A percentile compares a stretch with the other conserved stretches of the same genome.
Evolutionary conservation across 2,888 invertebrate genomes (phyloP).

Genomic region (Rhagonycha lutea): DNA sequence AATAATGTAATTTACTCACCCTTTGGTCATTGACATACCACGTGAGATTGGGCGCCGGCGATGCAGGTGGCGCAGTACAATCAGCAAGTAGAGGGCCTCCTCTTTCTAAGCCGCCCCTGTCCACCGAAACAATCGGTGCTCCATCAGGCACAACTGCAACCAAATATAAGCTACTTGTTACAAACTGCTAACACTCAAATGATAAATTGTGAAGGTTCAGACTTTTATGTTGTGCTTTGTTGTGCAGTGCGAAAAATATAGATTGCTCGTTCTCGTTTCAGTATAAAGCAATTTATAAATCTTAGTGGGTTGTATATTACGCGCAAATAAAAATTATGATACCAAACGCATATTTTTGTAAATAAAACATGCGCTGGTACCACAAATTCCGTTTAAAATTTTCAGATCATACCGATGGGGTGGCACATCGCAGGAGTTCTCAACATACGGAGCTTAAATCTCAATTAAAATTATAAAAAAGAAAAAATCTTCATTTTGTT

Average conservation of each 20-base stretch:
- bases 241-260: not conserved
- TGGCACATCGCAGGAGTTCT: no score
- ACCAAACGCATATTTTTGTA: not conserved
- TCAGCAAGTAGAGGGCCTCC: constrained; percentile 65
- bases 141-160: constrained; percentile 63
- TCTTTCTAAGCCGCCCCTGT: constrained; percentile 61
- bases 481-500: not conserved
- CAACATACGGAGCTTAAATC: no score
- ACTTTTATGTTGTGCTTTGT: not conserved
- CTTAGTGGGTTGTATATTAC: not conserved
- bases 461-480: no score
- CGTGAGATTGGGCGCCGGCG: constrained; percentile 67
- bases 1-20: constrained; percentile 47
- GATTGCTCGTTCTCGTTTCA: not conserved
- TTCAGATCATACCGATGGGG: no score
- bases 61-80: constrained; percentile 64
- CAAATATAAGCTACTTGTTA: constrained; percentile 16
- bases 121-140: constrained; percentile 62
- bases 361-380: no score
- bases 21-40: constrained; percentile 68
- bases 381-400: no score
- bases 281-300: not conserved
- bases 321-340: not conserved
- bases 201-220: not conserved
- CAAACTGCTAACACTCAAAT: not conserved